Conservation (phyloP, 2,888 invertebrate species). For the Exephanes ischioxanthus region DNA sequence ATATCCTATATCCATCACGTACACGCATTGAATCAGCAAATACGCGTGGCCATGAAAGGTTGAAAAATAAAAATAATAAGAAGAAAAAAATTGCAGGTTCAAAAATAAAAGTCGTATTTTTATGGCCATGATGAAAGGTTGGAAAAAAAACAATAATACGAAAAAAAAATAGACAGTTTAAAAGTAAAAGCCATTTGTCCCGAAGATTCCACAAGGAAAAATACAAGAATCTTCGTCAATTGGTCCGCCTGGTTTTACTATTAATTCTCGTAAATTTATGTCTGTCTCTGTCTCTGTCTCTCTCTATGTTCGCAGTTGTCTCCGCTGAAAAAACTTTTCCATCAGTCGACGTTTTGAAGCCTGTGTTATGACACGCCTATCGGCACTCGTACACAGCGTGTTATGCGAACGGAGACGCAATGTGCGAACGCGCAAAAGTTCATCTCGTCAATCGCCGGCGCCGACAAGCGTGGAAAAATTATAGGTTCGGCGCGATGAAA, state of each 20-base stretch:
- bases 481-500: not conserved
- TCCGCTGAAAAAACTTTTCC: constrained; percentile 47
- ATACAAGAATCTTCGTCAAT: constrained; percentile 19
- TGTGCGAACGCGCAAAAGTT: constrained; percentile 17
- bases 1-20: not conserved
- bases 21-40: not conserved
- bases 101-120: not conserved
- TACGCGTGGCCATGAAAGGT: too few species aligned
- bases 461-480: constrained; percentile 13
- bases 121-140: too few species aligned
- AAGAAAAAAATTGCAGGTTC: not conserved
- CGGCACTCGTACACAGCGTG: constrained; percentile 23
- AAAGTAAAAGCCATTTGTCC: not conserved
- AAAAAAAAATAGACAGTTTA: not conserved
- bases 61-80: not conserved
- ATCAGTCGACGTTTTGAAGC: constrained; percentile 18
- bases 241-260: not conserved
- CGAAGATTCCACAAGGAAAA: constrained; percentile 16
- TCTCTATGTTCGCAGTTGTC: constrained; percentile 16
- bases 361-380: not conserved
- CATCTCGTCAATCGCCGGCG: constrained; percentile 12
- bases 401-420: constrained; percentile 5
- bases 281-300: constrained; percentile 2
- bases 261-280: constrained; percentile 1
- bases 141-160: not conserved